Evolutionary conservation across 2,113 vertebrate species (phyloP), one percentile per base, ranked within the genome.

Genomic region (Mugil cephalus): DNA sequence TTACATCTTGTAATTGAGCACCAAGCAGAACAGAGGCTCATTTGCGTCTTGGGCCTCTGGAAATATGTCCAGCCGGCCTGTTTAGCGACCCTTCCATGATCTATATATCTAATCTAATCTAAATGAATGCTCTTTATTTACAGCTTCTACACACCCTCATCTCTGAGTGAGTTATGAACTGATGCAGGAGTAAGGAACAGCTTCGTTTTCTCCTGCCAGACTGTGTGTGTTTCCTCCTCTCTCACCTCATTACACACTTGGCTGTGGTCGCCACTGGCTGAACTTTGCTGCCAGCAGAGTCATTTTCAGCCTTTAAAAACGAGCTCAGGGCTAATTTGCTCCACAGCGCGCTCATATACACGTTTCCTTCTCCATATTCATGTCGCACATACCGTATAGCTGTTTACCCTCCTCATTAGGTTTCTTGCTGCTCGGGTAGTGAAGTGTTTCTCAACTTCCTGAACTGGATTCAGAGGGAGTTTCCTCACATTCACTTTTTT

Each of bases 171-270:
- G 66, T 55, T 69, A 56, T 50, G 35, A 68, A 56, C 36, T 7
- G 35, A 54, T 51, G 65, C 66, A 62, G 58, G 42, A 59, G 21
- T 60, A 39, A 65, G 72, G 65, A 73, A 39, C 62, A 71, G 24
- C 48, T 74, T 75, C 66, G 66, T 47, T 48, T 53, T 48, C 59
- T 56, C 42, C 64, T 65, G 74, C 69, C 39, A 62, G 69, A 60
- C 40, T 48, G 42, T 36, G 46, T 77, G 71, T 50, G 69, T 66
- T 47, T 77, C 42, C 56, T 55, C 47, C 47, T 48, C 82, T 92
- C 88, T 87, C 93, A 92, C 91, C 90, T 92, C 93, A 92, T 93
- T 92, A 93, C 88, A 79, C 82, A 82, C 80, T 92, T 93, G 91
- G 92, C 91, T 88, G 55, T 18, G 62, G 79, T 34, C 46, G 69